A percentile compares a stretch with the other conserved stretches of the same genome.
phyloP scores from a whole-genome alignment of 2,797 vertebrate genomes.

The Pristis pectinata region DNA sequence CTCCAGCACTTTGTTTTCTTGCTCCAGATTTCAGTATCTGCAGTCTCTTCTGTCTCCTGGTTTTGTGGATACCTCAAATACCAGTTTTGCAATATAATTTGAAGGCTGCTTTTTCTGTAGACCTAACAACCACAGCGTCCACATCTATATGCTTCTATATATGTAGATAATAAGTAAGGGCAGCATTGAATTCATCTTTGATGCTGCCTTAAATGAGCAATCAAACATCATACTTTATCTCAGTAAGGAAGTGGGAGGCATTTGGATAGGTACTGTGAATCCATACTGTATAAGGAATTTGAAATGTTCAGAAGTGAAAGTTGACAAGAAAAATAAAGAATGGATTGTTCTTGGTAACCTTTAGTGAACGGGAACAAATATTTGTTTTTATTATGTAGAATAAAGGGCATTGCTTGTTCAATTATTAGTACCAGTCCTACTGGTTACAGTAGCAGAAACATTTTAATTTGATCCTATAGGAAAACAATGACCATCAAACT shows the following conservation, averaged over 20 bases:
- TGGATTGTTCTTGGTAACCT: background rate
- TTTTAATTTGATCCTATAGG: background rate
- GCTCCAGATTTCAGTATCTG: too few species aligned
- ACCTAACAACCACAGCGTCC: background rate
- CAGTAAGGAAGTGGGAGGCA: background rate
- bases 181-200: background rate
- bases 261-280: background rate
- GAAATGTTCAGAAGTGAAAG: background rate
- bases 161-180: background rate
- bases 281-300: background rate
- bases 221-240: background rate
- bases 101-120: too few species aligned
- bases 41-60: too few species aligned
- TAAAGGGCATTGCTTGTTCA: background rate
- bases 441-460: background rate
- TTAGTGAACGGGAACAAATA: background rate
- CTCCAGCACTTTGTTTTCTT: too few species aligned
- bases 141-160: background rate
- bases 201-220: background rate
- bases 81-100: too few species aligned
- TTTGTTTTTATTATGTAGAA: background rate
- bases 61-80: too few species aligned
- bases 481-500: background rate
- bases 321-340: background rate
- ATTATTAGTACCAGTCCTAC: background rate